These are phyloP conservation scores for Zophobas morio DNA, from an alignment of 1,140 invertebrate genomes.

Conservation along the genomic window DNA sequence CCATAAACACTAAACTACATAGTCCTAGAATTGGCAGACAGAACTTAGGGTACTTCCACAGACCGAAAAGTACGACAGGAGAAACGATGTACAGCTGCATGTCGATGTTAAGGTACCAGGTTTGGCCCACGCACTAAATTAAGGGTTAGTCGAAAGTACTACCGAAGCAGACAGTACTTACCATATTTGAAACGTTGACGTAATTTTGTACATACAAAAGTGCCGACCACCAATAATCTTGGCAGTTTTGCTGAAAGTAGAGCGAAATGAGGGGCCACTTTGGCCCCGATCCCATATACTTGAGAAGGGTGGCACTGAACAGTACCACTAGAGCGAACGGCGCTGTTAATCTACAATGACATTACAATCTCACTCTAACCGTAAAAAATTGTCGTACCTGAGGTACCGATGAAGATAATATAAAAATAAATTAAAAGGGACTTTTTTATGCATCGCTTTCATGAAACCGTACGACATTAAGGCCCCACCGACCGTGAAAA, in stretches of 20 bases:
- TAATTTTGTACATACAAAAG: constrained; percentile 73
- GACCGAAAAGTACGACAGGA: constrained; percentile 67
- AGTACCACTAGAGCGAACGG: constrained; percentile 72
- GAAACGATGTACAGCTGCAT: constrained; percentile 78
- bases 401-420: constrained; percentile 60
- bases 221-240: constrained; percentile 71
- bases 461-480: constrained; percentile 72
- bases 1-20: constrained; percentile 29
- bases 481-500: constrained; percentile 72
- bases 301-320: constrained; percentile 71
- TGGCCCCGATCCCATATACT: constrained; percentile 74
- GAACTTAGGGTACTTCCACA: constrained; percentile 51
- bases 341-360: constrained; percentile 74
- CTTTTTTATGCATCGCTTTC: constrained; percentile 67
- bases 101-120: constrained; percentile 74
- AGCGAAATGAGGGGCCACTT: constrained; percentile 64
- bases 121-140: constrained; percentile 66
- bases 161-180: constrained; percentile 48
- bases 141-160: constrained; percentile 3
- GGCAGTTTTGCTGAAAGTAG: constrained; percentile 64
- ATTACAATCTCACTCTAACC: neutral
- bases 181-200: constrained; percentile 65
- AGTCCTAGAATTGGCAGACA: constrained; percentile 24
- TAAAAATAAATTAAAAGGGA: constrained; percentile 59
- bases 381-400: constrained; percentile 39